Evolutionary conservation across 2,113 vertebrate genomes (phyloP).

Genomic region (Mobula hypostoma): DNA sequence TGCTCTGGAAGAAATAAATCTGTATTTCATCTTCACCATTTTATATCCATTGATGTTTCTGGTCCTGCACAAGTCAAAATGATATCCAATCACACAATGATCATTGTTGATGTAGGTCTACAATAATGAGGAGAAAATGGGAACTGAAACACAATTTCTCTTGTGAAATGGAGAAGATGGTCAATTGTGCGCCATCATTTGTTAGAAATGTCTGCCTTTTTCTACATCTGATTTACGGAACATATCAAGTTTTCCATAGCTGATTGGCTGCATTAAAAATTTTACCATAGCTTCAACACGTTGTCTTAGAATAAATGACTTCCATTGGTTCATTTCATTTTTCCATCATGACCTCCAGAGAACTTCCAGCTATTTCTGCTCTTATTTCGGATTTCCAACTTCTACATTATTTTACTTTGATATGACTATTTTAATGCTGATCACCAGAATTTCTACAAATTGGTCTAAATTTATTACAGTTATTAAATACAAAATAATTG

Average conservation of each 20-base stretch:
- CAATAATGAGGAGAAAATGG: neutral
- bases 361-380: no score
- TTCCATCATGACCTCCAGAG: neutral
- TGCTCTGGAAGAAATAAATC: neutral
- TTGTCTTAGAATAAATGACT: neutral
- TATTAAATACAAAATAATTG: no score
- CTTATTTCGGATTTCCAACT: neutral
- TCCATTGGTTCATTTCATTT: neutral
- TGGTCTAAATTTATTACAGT: no score
- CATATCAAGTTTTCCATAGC: neutral
- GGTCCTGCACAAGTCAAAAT: neutral
- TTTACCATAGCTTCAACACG: neutral
- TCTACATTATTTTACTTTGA: neutral
- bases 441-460: no score
- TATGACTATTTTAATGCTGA: neutral
- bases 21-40: neutral
- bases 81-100: neutral
- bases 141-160: neutral
- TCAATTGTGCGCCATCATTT: neutral
- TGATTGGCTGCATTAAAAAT: neutral
- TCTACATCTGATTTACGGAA: neutral
- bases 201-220: neutral
- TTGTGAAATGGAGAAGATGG: neutral
- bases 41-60: neutral
- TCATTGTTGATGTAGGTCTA: neutral